These are phyloP conservation scores for Noctua comes DNA, from an alignment of 2,888 invertebrate species.

Conservation along the genomic window DNA sequence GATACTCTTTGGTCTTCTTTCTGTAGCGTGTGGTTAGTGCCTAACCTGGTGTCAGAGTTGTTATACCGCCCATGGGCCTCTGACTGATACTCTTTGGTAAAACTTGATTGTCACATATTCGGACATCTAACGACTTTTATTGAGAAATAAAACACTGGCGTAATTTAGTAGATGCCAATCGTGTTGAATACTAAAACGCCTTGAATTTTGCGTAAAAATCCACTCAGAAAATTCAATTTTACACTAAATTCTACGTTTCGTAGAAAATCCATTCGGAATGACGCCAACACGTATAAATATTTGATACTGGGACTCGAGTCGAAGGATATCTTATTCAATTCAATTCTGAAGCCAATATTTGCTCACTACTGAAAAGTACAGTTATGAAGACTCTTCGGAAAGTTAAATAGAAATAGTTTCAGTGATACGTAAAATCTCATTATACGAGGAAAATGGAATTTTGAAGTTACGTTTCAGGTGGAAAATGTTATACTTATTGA, in stretches of 20 bases:
- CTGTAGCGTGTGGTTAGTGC: too few species aligned
- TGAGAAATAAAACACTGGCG: background rate
- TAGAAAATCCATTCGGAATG: constrained; percentile 8
- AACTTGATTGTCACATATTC: background rate
- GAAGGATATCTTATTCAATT: constrained; percentile 43
- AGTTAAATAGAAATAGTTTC: constrained; percentile 27
- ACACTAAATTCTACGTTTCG: background rate
- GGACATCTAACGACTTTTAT: background rate
- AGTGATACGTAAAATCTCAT: constrained; percentile 25
- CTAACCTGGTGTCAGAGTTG: too few species aligned
- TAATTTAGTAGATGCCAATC: background rate
- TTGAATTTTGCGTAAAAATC: background rate
- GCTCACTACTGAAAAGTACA: constrained; percentile 38
- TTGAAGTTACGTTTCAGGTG: constrained; percentile 6
- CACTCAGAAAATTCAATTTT: background rate
- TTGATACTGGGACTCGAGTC: constrained; percentile 19
- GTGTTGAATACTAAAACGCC: background rate
- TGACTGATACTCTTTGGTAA: background rate
- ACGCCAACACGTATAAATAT: constrained; percentile 31
- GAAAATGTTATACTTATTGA: constrained; percentile 5
- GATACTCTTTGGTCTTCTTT: too few species aligned
- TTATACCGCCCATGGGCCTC: too few species aligned
- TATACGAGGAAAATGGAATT: constrained; percentile 17
- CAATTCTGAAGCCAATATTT: constrained; percentile 45
- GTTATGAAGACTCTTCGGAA: constrained; percentile 31